Percentiles rank a stretch among this genome's conserved stretches.
These are phyloP conservation scores for Drosophila malerkotliana DNA, from an alignment of 1,140 invertebrate species.

Conservation along the genomic window DNA sequence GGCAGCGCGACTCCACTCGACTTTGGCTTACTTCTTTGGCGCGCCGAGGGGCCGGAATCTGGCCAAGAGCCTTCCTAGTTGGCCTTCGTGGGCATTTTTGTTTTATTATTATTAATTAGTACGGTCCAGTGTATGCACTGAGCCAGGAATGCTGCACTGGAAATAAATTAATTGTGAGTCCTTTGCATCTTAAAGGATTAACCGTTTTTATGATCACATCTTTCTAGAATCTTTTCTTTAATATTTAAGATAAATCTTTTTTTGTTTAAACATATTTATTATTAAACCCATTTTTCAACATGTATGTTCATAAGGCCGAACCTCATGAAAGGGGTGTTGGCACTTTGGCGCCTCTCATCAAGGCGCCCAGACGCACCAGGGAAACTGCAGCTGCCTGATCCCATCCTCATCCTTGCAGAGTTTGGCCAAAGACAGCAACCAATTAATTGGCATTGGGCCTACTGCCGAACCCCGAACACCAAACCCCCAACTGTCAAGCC, in stretches of 20 bases:
- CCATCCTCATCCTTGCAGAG: constrained; percentile 4
- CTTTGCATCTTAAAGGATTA: background rate
- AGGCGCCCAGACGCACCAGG: constrained; percentile 47
- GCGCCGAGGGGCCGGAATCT: constrained; percentile 4
- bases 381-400: constrained; percentile 21
- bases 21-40: constrained; percentile 41
- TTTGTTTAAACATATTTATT: background rate
- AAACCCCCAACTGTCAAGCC: constrained; percentile 4
- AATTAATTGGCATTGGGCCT: constrained; percentile 71
- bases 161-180: background rate
- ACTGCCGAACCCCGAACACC: constrained; percentile 8
- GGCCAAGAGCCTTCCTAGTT: constrained; percentile 51
- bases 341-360: constrained; percentile 81
- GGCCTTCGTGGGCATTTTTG: constrained; percentile 33
- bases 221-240: background rate
- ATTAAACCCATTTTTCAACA: background rate
- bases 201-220: too few species aligned
- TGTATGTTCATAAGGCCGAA: constrained; percentile 15
- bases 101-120: constrained; percentile 82
- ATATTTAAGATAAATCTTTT: too few species aligned
- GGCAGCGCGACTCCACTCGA: constrained; percentile 32
- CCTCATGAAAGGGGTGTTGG: constrained; percentile 65
- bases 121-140: constrained; percentile 47
- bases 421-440: constrained; percentile 76
- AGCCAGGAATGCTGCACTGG: constrained; percentile 57